phyloP scores from a whole-genome alignment of 23 tunicate genomes.

The Ascidia mentula region DNA sequence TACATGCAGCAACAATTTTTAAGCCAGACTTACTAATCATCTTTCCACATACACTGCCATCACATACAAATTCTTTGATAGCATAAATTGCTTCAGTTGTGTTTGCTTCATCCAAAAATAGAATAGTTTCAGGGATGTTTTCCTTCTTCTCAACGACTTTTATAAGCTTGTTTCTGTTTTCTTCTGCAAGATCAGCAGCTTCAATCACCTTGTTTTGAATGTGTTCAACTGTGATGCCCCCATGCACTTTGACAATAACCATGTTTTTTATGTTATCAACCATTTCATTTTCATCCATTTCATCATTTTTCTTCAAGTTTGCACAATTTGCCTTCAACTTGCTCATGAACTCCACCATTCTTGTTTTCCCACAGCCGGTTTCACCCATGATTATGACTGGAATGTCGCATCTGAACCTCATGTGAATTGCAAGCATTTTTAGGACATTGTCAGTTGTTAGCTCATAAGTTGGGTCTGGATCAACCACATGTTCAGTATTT shows the following conservation, averaged over 20 bases:
- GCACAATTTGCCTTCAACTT: slow-evolving; percentile 1
- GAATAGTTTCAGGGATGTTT: background rate
- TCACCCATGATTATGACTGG: slow-evolving; percentile 89
- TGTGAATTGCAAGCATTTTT: slow-evolving; percentile 61
- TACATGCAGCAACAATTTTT: slow-evolving; percentile 67
- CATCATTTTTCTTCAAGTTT: background rate
- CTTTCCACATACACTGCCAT: slow-evolving; percentile 54
- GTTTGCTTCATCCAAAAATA: background rate
- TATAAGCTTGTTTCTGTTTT: background rate
- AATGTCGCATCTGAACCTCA: slow-evolving; percentile 62
- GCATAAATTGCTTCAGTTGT: slow-evolving; percentile 61
- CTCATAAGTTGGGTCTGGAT: slow-evolving; percentile 59
- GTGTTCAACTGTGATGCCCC: slow-evolving; percentile 40
- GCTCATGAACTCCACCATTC: slow-evolving; percentile 83
- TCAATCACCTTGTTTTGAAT: slow-evolving; percentile 27
- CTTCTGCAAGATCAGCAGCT: background rate
- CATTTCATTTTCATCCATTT: background rate
- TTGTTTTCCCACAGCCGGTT: slow-evolving; percentile 88
- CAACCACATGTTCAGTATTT: background rate
- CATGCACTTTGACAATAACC: slow-evolving; percentile 59
- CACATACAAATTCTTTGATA: slow-evolving; percentile 82
- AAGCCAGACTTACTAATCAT: slow-evolving; percentile 28
- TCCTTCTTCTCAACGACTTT: background rate
- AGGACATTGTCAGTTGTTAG: slow-evolving; percentile 76
- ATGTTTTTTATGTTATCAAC: slow-evolving; percentile 3